phyloP scores from a whole-genome alignment of 2,797 vertebrate species.

The Adelosebastes latens region DNA sequence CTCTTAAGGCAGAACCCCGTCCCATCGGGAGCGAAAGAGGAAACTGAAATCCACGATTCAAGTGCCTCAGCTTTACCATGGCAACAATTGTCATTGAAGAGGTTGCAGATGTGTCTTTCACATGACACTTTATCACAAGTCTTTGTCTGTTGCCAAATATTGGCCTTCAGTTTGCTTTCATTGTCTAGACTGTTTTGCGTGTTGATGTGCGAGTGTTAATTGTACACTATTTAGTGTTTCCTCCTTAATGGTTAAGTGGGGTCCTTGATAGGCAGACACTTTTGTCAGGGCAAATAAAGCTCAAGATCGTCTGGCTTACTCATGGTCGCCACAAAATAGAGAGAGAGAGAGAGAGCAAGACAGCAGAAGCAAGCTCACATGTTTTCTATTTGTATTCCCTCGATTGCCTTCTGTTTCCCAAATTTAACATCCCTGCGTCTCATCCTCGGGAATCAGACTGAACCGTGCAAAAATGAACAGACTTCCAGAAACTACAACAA shows the following conservation, averaged over 20 bases:
- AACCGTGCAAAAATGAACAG: background rate
- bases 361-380: slow-evolving; percentile 8
- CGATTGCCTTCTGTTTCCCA: background rate
- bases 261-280: slow-evolving; percentile 5
- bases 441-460: background rate
- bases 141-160: slow-evolving; percentile 56
- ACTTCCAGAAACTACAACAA: background rate
- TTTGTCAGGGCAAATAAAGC: slow-evolving; percentile 22
- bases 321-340: background rate
- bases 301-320: background rate
- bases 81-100: slow-evolving; percentile 54
- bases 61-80: slow-evolving; percentile 48
- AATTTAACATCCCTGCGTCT: background rate
- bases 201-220: slow-evolving; percentile 33
- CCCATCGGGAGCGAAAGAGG: slow-evolving; percentile 13
- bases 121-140: slow-evolving; percentile 23
- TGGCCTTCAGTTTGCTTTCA: slow-evolving; percentile 24
- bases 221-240: slow-evolving; percentile 23
- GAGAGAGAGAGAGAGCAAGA: background rate
- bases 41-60: slow-evolving; percentile 12
- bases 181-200: slow-evolving; percentile 30
- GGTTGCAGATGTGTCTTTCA: slow-evolving; percentile 63
- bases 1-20: slow-evolving; percentile 8
- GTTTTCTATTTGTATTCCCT: slow-evolving; percentile 27
- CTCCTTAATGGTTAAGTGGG: slow-evolving; percentile 5